Base-by-base conservation (phyloP, 1,140 invertebrate genomes). In the Thaumetopoea pityocampa region DNA sequence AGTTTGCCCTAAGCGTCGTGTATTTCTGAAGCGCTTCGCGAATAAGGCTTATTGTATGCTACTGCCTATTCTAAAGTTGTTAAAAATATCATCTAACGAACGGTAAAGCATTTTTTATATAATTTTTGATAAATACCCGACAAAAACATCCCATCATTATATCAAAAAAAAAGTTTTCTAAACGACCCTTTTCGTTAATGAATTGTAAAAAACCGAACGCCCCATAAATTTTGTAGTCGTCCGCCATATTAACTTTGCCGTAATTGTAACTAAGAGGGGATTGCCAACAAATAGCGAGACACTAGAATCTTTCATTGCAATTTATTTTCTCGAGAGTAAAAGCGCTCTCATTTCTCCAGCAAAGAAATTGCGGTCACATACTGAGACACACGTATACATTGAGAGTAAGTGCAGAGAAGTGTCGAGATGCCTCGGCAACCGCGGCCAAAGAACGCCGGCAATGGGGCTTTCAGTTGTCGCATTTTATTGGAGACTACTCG, bases 291-390 rank as follows among this genome's bases (percentile, higher is more conserved):
- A 62, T 26, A 28, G 40, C 37, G 24, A 38, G 37, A 60, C 51
- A 52, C 30, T 29, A 42, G 50, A 40, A 41, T 48, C 34, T 47
- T 53, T 47, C 36, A 40, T 46, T 32, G 50, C 58, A 53, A 71
- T 74, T 64, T 73, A 73, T 70, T 62, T 65, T 51, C 57, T 65
- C 58, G 54, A 57, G 52, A 55, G 61, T 63, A 65, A 57, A 59
- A 61, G 47, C 43, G 58, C 49, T 56, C 53, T 51, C 49, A 67
- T 62, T 68, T 63, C 51, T 56, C 62, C 42, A 48, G 40, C 56
- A 51, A 57, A 29, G 35, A 63, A n/a, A 73, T 67, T 63, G 54
- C 58, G 56, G 52, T 67, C 60, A 64, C 67, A 51, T 35, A 49
- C 32, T 41, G 18, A 38, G 44, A 26, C 23, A 41, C 37, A 50